Conservation (phyloP, 30 jellyfish, hydroid and myxozoan genomes). For the Aurelia sp. region DNA sequence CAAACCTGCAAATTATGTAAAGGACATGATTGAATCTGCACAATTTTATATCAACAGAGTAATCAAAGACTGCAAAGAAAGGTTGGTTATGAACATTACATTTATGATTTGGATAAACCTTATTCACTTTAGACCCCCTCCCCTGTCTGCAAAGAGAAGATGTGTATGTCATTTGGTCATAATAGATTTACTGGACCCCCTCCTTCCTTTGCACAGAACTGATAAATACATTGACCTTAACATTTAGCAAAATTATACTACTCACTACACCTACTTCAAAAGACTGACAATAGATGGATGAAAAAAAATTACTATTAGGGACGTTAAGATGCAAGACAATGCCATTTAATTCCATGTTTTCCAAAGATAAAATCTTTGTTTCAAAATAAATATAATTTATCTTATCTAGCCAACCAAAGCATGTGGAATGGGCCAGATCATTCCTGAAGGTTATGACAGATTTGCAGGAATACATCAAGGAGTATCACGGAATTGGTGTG, state of each 20-base stretch:
- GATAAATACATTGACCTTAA: too few species aligned
- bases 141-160: too few species aligned
- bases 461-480: slow-evolving; percentile 65
- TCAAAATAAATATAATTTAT: background rate
- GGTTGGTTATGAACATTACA: slow-evolving; percentile 30
- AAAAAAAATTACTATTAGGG: too few species aligned
- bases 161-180: too few species aligned
- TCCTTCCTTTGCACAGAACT: too few species aligned
- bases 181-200: too few species aligned
- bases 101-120: background rate
- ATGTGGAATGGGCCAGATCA: slow-evolving; percentile 94
- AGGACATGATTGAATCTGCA: slow-evolving; percentile 95
- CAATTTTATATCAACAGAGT: slow-evolving; percentile 95
- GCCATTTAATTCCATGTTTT: too few species aligned
- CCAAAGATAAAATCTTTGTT: background rate
- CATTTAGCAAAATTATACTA: too few species aligned
- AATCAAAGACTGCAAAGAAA: slow-evolving; percentile 91
- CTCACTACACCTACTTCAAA: too few species aligned
- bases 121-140: too few species aligned
- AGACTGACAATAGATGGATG: too few species aligned
- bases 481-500: slow-evolving; percentile 90
- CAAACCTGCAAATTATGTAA: slow-evolving; percentile 87
- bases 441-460: slow-evolving; percentile 69
- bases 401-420: slow-evolving; percentile 78
- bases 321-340: too few species aligned